Evolutionary conservation across 2,797 vertebrate genomes (phyloP).

Genomic region (Sardinella longiceps): DNA sequence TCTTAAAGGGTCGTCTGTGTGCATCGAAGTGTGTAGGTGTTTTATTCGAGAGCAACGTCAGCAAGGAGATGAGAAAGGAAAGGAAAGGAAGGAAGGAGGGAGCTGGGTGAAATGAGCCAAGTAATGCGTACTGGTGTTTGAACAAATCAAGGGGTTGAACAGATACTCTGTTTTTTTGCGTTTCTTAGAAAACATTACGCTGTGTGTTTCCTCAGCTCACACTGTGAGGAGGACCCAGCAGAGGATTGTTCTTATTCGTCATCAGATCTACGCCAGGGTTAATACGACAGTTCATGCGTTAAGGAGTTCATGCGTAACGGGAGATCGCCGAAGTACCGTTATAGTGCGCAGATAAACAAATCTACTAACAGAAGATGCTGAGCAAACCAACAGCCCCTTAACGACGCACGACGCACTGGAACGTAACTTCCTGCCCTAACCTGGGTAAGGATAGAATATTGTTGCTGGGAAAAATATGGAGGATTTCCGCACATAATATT

Average conservation of each 20-base stretch:
- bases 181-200: constrained; percentile 63
- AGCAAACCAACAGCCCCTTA: constrained; percentile 56
- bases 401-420: constrained; percentile 41
- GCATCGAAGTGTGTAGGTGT: constrained; percentile 52
- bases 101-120: constrained; percentile 67
- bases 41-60: constrained; percentile 83
- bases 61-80: constrained; percentile 68
- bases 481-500: constrained; percentile 68
- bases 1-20: not conserved
- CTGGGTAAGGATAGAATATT: constrained; percentile 50
- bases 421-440: constrained; percentile 56
- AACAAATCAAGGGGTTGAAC: constrained; percentile 57
- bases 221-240: constrained; percentile 49
- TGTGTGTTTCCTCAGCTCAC: constrained; percentile 53
- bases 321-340: constrained; percentile 48
- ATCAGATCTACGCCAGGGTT: constrained; percentile 54
- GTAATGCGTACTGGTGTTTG: constrained; percentile 62
- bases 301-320: constrained; percentile 33
- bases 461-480: constrained; percentile 63
- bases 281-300: constrained; percentile 25
- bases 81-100: constrained; percentile 56
- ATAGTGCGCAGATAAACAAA: constrained; percentile 38
- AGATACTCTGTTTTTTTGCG: constrained; percentile 48
- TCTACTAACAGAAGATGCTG: constrained; percentile 51
- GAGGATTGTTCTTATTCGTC: constrained; percentile 50